A percentile compares a stretch with the other conserved stretches of the same genome.
These are phyloP conservation scores for Hetaerina americana DNA, from an alignment of 1,140 invertebrate genomes.

Conservation along the genomic window DNA sequence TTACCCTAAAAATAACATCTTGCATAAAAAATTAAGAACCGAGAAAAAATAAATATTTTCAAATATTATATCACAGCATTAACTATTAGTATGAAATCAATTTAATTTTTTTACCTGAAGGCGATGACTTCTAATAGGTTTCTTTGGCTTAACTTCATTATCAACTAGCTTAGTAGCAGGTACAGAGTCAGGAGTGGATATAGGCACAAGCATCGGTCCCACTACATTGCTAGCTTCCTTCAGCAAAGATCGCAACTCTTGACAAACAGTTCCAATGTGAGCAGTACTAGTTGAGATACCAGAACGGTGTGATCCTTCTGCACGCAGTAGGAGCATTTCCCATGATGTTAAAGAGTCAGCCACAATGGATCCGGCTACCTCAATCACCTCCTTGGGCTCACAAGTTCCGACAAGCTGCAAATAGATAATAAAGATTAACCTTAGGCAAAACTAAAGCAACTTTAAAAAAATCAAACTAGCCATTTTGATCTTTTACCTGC, in stretches of 20 bases:
- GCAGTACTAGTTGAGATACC: background rate
- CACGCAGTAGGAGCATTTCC: background rate
- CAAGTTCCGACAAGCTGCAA: background rate
- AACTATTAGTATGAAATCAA: too few relatives aligned
- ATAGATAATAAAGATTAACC: too few relatives aligned
- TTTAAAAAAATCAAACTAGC: too few relatives aligned
- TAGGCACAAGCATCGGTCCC: background rate
- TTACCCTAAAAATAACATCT: too few relatives aligned
- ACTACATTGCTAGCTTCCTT: background rate
- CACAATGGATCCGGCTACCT: background rate
- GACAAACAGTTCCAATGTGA: background rate
- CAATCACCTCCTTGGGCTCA: background rate
- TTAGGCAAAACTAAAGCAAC: too few relatives aligned
- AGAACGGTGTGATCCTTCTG: background rate
- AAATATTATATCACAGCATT: too few relatives aligned
- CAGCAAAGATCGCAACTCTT: background rate
- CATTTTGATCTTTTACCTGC: too few relatives aligned
- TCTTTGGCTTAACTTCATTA: background rate
- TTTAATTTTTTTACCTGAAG: background rate
- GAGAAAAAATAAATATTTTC: too few relatives aligned
- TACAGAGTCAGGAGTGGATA: background rate
- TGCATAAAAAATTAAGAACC: too few relatives aligned
- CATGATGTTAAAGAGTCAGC: background rate
- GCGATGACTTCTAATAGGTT: background rate
- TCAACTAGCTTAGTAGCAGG: background rate